Conservation (phyloP, 2,888 invertebrate genomes). For the Tiliacea aurago region DNA sequence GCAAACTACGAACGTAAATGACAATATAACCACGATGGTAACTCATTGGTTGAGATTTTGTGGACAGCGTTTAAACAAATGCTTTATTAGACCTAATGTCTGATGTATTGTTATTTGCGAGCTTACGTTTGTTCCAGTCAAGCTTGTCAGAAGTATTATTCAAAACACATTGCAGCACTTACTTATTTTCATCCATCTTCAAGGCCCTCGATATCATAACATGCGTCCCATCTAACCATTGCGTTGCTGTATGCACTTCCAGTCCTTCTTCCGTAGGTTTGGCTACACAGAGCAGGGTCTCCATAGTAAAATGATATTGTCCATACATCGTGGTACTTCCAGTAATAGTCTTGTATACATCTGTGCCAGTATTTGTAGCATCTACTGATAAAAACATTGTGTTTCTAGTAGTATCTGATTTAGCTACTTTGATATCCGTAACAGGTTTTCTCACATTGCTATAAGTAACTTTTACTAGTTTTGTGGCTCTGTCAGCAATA, state of each 20-base stretch:
- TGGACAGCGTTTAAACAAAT: neutral
- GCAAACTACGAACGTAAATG: neutral
- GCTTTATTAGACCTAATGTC: neutral
- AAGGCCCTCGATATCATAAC: constrained; percentile 87
- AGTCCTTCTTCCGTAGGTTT: constrained; percentile 93
- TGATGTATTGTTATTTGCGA: neutral
- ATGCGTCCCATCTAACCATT: constrained; percentile 91
- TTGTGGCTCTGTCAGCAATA: constrained; percentile 89
- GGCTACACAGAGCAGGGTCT: constrained; percentile 91
- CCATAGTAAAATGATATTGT: constrained; percentile 95
- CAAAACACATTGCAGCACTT: neutral
- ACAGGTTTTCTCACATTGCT: constrained; percentile 71
- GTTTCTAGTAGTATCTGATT: constrained; percentile 39
- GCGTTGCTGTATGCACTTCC: constrained; percentile 91
- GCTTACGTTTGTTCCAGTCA: too few species aligned
- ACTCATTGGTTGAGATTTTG: constrained; percentile 7
- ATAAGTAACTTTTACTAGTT: constrained; percentile 89
- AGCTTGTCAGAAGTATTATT: neutral
- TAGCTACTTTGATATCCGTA: constrained; percentile 53
- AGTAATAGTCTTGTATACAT: constrained; percentile 51
- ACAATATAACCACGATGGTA: neutral
- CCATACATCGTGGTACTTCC: constrained; percentile 86
- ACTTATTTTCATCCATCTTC: constrained; percentile 84
- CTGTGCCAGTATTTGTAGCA: constrained; percentile 53
- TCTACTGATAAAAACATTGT: constrained; percentile 28